A percentile compares a stretch with the other conserved stretches of the same genome.
These are phyloP conservation scores for Stegophylla sp. DNA, from an alignment of 2,888 invertebrate genomes.

Conservation along the genomic window DNA sequence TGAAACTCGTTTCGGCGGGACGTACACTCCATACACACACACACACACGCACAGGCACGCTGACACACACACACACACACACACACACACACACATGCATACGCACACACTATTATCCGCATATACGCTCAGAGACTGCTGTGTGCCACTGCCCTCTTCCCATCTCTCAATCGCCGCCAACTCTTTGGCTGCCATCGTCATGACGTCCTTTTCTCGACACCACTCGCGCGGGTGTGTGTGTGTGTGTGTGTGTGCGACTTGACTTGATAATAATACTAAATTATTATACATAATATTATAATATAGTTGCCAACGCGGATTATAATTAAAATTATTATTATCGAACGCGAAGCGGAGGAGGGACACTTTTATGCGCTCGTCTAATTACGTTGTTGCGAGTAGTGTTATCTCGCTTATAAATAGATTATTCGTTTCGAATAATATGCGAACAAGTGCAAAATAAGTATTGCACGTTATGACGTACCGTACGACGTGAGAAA, in stretches of 20 bases:
- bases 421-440: background rate
- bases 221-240: background rate
- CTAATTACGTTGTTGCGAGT: background rate
- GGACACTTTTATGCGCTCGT: background rate
- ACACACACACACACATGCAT: background rate
- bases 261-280: slow-evolving; percentile 13
- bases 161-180: background rate
- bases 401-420: background rate
- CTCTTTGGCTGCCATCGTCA: background rate
- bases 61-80: too few relatives aligned
- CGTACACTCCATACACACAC: background rate
- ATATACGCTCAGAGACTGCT: background rate
- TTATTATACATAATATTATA: too few relatives aligned
- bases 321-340: background rate
- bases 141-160: background rate
- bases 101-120: background rate
- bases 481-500: too few relatives aligned
- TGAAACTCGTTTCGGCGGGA: slow-evolving; percentile 53
- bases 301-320: background rate
- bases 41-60: background rate
- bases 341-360: background rate
- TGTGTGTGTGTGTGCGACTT: background rate
- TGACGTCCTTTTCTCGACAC: slow-evolving; percentile 1
- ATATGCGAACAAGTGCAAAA: too few relatives aligned
- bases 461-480: too few relatives aligned